Evolutionary conservation across 2,888 invertebrate species (phyloP).

Genomic region (Protophormia terraenovae): DNA sequence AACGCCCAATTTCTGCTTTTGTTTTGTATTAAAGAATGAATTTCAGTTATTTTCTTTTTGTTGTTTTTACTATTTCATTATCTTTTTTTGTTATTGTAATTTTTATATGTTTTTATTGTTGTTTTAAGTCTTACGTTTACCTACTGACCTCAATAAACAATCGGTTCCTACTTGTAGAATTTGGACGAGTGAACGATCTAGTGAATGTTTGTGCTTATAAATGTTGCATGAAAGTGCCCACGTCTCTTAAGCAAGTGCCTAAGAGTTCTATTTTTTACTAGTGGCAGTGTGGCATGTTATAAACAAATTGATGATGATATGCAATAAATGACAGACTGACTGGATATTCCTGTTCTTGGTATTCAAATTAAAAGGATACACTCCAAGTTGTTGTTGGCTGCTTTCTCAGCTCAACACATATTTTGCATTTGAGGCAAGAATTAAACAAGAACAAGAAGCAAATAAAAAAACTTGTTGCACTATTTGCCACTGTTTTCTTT

Average conservation of each 20-base stretch:
- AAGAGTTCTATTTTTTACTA: slow-evolving; percentile 44
- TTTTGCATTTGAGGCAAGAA: slow-evolving; percentile 3
- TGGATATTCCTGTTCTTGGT: slow-evolving; percentile 63
- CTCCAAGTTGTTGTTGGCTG: neutral
- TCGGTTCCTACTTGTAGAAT: slow-evolving; percentile 49
- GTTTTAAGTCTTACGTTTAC: slow-evolving; percentile 43
- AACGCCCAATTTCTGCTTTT: slow-evolving; percentile 61
- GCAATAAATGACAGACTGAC: slow-evolving; percentile 29
- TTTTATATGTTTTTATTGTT: neutral
- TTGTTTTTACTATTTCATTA: neutral
- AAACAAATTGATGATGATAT: slow-evolving; percentile 10
- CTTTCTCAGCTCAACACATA: neutral
- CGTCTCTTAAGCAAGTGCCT: slow-evolving; percentile 31
- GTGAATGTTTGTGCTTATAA: neutral
- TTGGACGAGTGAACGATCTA: slow-evolving; percentile 4
- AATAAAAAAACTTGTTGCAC: slow-evolving; percentile 6
- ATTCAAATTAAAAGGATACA: slow-evolving; percentile 49
- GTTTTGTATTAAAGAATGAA: slow-evolving; percentile 40
- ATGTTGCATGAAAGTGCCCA: slow-evolving; percentile 44
- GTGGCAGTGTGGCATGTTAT: neutral
- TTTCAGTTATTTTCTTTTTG: slow-evolving; percentile 34
- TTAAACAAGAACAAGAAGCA: neutral
- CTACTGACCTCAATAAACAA: slow-evolving; percentile 63
- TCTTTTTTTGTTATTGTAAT: slow-evolving; percentile 18
- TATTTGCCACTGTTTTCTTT: slow-evolving; percentile 1